Base-by-base conservation (phyloP, 2,113 vertebrate genomes). In the Nibea albiflora region DNA sequence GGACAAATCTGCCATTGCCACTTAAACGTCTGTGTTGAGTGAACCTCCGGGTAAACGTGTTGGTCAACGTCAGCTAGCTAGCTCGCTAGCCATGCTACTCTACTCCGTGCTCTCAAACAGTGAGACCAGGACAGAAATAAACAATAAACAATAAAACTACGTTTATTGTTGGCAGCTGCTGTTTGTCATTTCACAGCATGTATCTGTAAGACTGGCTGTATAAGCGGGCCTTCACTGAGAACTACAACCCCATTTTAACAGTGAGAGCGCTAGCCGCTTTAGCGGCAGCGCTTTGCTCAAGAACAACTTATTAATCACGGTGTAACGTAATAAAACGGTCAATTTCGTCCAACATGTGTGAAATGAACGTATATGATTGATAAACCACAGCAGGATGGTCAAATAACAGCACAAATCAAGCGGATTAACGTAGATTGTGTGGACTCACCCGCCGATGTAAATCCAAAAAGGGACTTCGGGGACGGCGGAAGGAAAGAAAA, bases 401-500 rank as follows among this genome's bases (percentile, higher is more conserved):
- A 16, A 50, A 72, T 39, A 53, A 44, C 3, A 0, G 0, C 1
- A 0, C 19, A 60, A 62, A 70, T 68, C 1, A 0, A 1, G 17
- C 10, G 66, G 93, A 94, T 94, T 91, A 22, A 24, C 1, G 42
- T 22, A 86, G 93, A 94, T 94, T 84, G 31, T 3, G 16, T 10
- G 2, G 15, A 87, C 93, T 94, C 89, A 94, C 93, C 93, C 85
- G 92, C 89, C 90, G 90, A 88, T 80, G 81, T 64, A 72, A 91
- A 88, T 85, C 90, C 88, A 81, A 88, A 39, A 88, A 90, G 61
- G 91, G 80, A 86, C 80, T 62, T 74, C 73, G 6, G 11, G 66
- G 2, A 84, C 78, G 85, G 85, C 90, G 92, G 92, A 94, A 92
- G 35, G 83, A 79, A 85, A 84, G 92, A 92, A 94, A 94, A 91